Conservation (phyloP, 2,888 invertebrate genomes). For the Gasteruption jaculator region DNA sequence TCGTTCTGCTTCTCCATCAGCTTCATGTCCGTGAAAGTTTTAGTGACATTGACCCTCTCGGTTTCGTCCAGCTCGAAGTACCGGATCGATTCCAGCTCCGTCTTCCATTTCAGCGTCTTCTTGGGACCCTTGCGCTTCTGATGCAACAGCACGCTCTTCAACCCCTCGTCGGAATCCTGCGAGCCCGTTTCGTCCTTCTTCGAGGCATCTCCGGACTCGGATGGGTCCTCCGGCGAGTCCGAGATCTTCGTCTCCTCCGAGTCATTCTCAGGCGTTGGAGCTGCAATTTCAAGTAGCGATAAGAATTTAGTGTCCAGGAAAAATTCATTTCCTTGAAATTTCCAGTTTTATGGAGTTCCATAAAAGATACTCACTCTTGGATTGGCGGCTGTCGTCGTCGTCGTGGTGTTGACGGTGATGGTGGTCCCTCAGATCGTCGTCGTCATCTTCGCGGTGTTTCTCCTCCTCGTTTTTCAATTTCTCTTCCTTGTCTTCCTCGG, state of each 20-base stretch:
- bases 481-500: conserved; percentile 60
- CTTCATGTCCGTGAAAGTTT: conserved; percentile 87
- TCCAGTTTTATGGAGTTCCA: too few relatives aligned
- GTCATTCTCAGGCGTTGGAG: conserved; percentile 42
- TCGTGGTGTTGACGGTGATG: conserved; percentile 32
- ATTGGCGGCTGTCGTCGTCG: conserved; percentile 37
- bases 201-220: conserved; percentile 28
- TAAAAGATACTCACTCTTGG: too few relatives aligned
- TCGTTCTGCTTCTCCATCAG: conserved; percentile 84
- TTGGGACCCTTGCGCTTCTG: conserved; percentile 75
- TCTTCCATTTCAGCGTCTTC: conserved; percentile 77
- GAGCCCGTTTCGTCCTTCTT: conserved; percentile 23
- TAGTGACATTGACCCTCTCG: conserved; percentile 92
- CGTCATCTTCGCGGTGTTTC: conserved; percentile 29
- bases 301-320: too few relatives aligned
- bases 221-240: conserved; percentile 36
- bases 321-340: too few relatives aligned
- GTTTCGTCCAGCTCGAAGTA: conserved; percentile 95
- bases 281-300: conserved; percentile 26
- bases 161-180: conserved; percentile 54
- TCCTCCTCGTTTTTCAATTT: conserved; percentile 35
- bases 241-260: conserved; percentile 34
- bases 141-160: conserved; percentile 71
- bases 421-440: conserved; percentile 41
- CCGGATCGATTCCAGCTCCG: conserved; percentile 77